Conservation (phyloP, 2,797 vertebrate species). For the Enteromius afrohamiltoni region DNA sequence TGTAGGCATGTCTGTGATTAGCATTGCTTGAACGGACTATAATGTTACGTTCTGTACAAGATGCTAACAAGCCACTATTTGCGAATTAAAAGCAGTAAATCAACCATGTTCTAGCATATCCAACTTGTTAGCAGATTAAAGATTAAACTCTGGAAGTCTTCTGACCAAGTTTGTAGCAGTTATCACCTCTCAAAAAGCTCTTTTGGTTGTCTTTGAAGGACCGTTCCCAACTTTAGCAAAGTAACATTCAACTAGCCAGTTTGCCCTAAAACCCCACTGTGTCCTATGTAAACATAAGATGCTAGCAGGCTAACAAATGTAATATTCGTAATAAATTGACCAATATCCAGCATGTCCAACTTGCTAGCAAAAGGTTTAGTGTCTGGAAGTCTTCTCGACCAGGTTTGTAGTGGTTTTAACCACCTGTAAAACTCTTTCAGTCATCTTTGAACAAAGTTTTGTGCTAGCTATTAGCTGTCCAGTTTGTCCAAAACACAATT, state of each 20-base stretch:
- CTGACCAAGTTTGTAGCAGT: neutral
- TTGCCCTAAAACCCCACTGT: neutral
- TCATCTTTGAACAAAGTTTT: neutral
- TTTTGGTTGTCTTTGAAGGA: neutral
- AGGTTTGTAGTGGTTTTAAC: neutral
- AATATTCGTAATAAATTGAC: too few relatives aligned
- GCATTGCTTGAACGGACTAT: neutral
- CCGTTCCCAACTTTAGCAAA: neutral
- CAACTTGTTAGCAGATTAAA: neutral
- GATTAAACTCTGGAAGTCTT: neutral
- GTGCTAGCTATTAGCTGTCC: neutral
- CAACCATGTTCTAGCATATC: neutral
- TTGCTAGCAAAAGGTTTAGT: neutral
- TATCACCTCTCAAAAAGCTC: neutral
- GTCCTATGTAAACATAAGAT: too few relatives aligned
- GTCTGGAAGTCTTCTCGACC: neutral
- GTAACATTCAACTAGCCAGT: neutral
- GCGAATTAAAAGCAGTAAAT: neutral
- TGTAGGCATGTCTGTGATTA: conserved; percentile 1
- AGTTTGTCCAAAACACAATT: neutral
- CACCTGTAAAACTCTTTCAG: neutral
- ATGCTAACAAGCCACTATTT: neutral
- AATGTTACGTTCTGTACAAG: neutral
- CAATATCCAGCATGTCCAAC: neutral
- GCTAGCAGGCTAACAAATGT: too few relatives aligned